Evolutionary conservation across 2,797 vertebrate species (phyloP).

Genomic region (Anguilla pacifica): DNA sequence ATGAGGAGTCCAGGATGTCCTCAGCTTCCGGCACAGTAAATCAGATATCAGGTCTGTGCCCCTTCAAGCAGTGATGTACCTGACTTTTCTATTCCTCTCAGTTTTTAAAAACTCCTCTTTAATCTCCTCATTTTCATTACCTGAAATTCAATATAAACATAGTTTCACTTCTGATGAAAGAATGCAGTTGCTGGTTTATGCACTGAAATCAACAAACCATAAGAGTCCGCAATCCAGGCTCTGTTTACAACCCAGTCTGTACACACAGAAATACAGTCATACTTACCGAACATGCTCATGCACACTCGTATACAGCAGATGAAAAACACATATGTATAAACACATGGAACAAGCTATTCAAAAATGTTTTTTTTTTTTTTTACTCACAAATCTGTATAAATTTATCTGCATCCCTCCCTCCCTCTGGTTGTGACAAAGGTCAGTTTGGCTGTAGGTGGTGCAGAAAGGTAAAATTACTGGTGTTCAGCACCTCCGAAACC

Average conservation of each 20-base stretch:
- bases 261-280: not conserved
- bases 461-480: not conserved
- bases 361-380: not conserved
- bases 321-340: not conserved
- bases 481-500: not conserved
- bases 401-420: not conserved
- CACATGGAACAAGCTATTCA: not conserved
- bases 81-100: not conserved
- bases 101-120: not conserved
- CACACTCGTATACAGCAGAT: not conserved
- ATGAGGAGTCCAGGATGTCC: not conserved
- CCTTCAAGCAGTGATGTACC: not conserved
- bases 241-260: not conserved
- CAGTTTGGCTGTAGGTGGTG: not conserved
- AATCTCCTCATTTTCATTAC: not conserved
- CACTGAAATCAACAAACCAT: not conserved
- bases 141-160: not conserved
- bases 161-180: not conserved
- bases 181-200: not conserved
- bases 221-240: too few species aligned
- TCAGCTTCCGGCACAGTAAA: slow-evolving; percentile 2
- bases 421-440: not conserved
- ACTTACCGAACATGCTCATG: not conserved
- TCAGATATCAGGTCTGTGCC: not conserved
- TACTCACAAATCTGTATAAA: not conserved